A percentile compares a stretch with the other conserved stretches of the same genome.
Evolutionary conservation across 2,888 invertebrate genomes (phyloP).

Genomic region (Drosophila peninsularis): DNA sequence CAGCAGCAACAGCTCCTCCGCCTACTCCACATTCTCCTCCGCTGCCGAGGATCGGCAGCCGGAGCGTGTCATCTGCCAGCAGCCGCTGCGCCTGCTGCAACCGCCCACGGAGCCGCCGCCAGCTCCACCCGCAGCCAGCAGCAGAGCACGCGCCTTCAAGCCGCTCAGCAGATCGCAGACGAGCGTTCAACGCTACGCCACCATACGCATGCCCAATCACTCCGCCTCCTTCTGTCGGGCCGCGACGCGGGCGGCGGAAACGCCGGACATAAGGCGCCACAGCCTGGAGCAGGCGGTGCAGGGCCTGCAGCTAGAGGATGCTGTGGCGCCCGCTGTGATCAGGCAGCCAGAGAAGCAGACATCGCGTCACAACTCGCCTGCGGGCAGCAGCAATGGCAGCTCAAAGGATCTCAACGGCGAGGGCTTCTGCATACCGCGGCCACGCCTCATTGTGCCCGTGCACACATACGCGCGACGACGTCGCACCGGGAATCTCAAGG

Average conservation of each 20-base stretch:
- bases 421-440: slow-evolving; percentile 92
- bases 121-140: slow-evolving; percentile 48
- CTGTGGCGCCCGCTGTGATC: not conserved
- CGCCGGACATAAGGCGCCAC: slow-evolving; percentile 27
- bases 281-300: slow-evolving; percentile 52
- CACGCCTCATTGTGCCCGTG: slow-evolving; percentile 93
- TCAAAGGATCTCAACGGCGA: slow-evolving; percentile 85
- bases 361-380: slow-evolving; percentile 55
- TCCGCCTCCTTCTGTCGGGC: slow-evolving; percentile 74
- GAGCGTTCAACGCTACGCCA: slow-evolving; percentile 62
- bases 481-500: slow-evolving; percentile 89
- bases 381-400: slow-evolving; percentile 70
- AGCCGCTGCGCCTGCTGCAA: slow-evolving; percentile 69
- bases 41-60: slow-evolving; percentile 42
- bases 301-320: slow-evolving; percentile 45
- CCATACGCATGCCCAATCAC: slow-evolving; percentile 73
- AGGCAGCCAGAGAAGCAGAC: slow-evolving; percentile 9
- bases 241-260: slow-evolving; percentile 6
- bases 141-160: slow-evolving; percentile 43
- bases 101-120: slow-evolving; percentile 71
- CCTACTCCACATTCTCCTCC: slow-evolving; percentile 66
- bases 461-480: slow-evolving; percentile 94
- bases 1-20: slow-evolving; percentile 56
- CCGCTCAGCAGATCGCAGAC: slow-evolving; percentile 59
- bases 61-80: slow-evolving; percentile 75